Base-by-base conservation (phyloP, 2,113 vertebrate species). In the Spea bombifrons region DNA sequence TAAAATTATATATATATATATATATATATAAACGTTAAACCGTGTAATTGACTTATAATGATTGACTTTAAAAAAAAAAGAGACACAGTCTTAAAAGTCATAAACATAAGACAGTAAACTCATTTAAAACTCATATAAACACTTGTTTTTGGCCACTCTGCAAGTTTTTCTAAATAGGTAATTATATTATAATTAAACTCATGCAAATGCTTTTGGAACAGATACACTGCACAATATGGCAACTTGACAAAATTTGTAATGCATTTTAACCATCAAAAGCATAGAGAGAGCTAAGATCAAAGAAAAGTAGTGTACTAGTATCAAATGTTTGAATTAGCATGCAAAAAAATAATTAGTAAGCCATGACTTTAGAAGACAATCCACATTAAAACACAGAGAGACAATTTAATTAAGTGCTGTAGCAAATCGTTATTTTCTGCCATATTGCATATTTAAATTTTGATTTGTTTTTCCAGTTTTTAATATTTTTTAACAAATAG, bases 101-200 rank as follows among this genome's bases (percentile, higher is more conserved):
- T 67, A 48, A 57, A 30, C 64, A 68, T 55, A 52, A 55, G n/a
- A 13, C 52, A 16, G 46, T 50, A 75, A 67, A 45, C 74, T 7
- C 49, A 17, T 76, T 68, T 13, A 64, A 66, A 46, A 76, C 5
- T 64, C 75, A 46, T 17, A 13, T 57, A 67, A 76, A 67, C 50
- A 57, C 4, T 55, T 43, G 55, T 17, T 67, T 67, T 75, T 67
- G 13, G 13, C 13, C 16, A 15, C 15, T 7, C 5, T 43, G 74
- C 75, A 66, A 43, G 73, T 75, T 46, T 43, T 73, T 13, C 7
- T 46, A 30, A 15, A 43, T 12, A 8, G 30, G 4, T 76, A 68
- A 67, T 68, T 16, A 44, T 47, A 13, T 3, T 16, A 16, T 52
- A 66, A 65, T 75, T 75, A 50, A 47, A 73, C 45, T 8, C 4